Evolutionary conservation across 2,797 vertebrate genomes (phyloP).

Genomic region (Periparus ater): DNA sequence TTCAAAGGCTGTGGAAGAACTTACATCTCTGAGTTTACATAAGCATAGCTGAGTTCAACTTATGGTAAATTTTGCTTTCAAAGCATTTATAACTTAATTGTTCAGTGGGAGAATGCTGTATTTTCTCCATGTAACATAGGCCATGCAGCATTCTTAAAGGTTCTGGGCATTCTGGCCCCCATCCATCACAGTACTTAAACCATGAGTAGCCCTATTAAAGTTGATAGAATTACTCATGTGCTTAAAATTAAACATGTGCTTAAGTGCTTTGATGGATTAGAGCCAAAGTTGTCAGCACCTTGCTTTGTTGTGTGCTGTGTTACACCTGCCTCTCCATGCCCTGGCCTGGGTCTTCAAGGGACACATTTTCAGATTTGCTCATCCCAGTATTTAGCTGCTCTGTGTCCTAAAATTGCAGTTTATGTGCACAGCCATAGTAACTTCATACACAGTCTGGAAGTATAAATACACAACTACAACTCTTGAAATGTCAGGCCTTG

Average conservation of each 20-base stretch:
- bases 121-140: not conserved
- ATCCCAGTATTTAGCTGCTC: not conserved
- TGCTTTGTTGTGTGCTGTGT: conserved; percentile 38
- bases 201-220: conserved; percentile 64
- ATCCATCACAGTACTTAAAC: conserved; percentile 64
- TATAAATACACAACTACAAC: not conserved
- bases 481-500: not conserved
- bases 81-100: not conserved
- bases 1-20: not conserved
- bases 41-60: not conserved
- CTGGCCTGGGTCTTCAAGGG: not conserved
- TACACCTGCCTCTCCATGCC: conserved; percentile 28
- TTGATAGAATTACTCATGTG: conserved; percentile 70
- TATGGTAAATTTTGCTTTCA: not conserved
- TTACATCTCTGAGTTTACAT: not conserved
- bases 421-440: not conserved
- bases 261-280: conserved; percentile 63
- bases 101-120: not conserved
- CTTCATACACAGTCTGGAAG: not conserved
- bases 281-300: conserved; percentile 66
- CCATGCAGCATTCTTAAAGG: conserved; percentile 42
- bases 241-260: conserved; percentile 71
- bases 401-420: not conserved
- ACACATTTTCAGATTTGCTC: not conserved
- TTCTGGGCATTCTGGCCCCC: conserved; percentile 2